Percentiles rank a stretch among this genome's conserved stretches.
These are phyloP conservation scores for Euura lappo DNA, from an alignment of 1,140 invertebrate species.

Conservation along the genomic window DNA sequence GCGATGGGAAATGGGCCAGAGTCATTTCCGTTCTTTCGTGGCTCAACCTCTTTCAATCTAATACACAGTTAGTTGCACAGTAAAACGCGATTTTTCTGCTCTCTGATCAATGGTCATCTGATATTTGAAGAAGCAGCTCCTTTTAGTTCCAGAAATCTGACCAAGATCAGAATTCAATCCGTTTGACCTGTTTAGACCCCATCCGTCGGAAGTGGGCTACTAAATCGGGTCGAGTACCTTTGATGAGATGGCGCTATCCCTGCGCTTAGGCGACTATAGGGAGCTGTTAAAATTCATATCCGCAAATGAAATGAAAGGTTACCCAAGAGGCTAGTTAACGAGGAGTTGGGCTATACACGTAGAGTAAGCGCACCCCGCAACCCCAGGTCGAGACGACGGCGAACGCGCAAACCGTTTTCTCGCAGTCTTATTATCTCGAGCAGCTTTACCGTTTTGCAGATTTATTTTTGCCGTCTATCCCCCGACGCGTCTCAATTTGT, in stretches of 20 bases:
- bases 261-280: not conserved
- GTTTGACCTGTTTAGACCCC: no score
- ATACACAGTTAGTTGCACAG: not conserved
- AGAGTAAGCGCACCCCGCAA: not conserved
- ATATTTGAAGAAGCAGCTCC: no score
- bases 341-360: not conserved
- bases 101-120: not conserved
- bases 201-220: no score
- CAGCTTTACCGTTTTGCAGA: not conserved
- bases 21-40: not conserved
- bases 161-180: no score
- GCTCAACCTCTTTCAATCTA: not conserved
- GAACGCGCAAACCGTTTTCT: not conserved
- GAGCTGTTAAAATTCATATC: slow-evolving; percentile 1
- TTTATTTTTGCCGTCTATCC: not conserved
- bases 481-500: slow-evolving; percentile 4
- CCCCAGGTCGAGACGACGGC: not conserved
- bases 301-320: not conserved
- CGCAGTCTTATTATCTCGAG: not conserved
- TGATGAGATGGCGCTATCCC: not conserved
- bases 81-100: not conserved
- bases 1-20: not conserved
- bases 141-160: no score
- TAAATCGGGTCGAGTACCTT: not conserved
- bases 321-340: not conserved